These are phyloP conservation scores for Acromyrmex echinatior DNA, from an alignment of 1,140 invertebrate species.

Conservation along the genomic window DNA sequence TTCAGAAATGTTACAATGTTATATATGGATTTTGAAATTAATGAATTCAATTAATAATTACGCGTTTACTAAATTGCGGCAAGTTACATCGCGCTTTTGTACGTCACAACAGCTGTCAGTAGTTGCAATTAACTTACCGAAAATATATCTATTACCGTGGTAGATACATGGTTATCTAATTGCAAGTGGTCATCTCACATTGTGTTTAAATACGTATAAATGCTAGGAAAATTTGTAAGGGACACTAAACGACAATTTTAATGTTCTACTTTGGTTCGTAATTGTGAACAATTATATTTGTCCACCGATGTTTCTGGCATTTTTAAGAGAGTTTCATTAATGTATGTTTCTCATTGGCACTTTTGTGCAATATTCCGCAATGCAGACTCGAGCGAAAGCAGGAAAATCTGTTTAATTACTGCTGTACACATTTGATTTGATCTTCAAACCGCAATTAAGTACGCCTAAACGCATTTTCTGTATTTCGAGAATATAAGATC, in stretches of 20 bases:
- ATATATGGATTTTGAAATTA: neutral
- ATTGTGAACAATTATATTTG: constrained; percentile 25
- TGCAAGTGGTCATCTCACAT: neutral
- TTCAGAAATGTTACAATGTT: neutral
- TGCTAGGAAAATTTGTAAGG: neutral
- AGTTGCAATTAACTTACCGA: constrained; percentile 21
- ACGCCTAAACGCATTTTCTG: neutral
- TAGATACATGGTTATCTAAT: constrained; percentile 25
- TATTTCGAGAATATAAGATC: constrained; percentile 9
- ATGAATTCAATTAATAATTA: constrained; percentile 16
- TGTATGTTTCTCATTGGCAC: neutral
- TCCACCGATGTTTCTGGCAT: neutral
- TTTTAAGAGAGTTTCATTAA: constrained; percentile 25
- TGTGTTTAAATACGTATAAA: neutral
- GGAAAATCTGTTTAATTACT: neutral
- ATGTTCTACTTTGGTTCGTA: neutral
- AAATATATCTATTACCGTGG: neutral
- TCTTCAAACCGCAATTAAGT: neutral
- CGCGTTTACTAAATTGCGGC: neutral
- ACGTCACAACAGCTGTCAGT: neutral
- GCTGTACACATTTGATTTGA: neutral
- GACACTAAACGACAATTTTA: neutral
- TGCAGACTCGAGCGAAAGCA: neutral
- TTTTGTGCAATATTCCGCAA: constrained; percentile 14
- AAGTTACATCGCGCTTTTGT: neutral